phyloP scores from a whole-genome alignment of 1,140 invertebrate genomes.

The Bombus confusus region DNA sequence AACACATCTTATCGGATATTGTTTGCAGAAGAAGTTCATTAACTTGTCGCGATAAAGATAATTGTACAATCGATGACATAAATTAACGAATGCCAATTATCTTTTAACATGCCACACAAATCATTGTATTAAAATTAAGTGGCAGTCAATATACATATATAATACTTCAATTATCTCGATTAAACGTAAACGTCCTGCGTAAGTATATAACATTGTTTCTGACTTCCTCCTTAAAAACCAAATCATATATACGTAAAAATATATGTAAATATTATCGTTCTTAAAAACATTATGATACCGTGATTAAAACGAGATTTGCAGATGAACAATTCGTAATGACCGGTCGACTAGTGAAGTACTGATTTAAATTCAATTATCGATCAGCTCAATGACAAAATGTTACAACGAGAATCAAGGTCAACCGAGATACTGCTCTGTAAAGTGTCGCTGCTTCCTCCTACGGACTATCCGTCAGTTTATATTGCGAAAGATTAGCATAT shows the following conservation, averaged over 20 bases:
- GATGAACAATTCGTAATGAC: neutral
- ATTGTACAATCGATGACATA: conserved; percentile 4
- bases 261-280: neutral
- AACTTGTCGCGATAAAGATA: conserved; percentile 25
- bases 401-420: conserved; percentile 44
- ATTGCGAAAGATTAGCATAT: conserved; percentile 47
- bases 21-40: conserved; percentile 43
- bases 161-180: too few relatives aligned
- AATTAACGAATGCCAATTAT: neutral
- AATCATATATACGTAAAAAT: neutral
- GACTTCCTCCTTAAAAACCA: neutral
- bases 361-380: conserved; percentile 24
- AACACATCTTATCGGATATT: conserved; percentile 23
- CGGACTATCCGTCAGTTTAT: neutral
- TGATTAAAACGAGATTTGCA: neutral
- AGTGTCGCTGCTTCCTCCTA: conserved; percentile 24
- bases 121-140: neutral
- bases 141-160: neutral
- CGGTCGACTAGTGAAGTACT: neutral
- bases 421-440: conserved; percentile 5
- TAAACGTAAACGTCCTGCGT: too few relatives aligned
- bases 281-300: neutral
- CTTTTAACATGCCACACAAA: neutral
- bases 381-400: conserved; percentile 25
- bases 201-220: too few relatives aligned